phyloP scores from a whole-genome alignment of 2,888 invertebrate genomes.

The Ganaspis brasiliensis region DNA sequence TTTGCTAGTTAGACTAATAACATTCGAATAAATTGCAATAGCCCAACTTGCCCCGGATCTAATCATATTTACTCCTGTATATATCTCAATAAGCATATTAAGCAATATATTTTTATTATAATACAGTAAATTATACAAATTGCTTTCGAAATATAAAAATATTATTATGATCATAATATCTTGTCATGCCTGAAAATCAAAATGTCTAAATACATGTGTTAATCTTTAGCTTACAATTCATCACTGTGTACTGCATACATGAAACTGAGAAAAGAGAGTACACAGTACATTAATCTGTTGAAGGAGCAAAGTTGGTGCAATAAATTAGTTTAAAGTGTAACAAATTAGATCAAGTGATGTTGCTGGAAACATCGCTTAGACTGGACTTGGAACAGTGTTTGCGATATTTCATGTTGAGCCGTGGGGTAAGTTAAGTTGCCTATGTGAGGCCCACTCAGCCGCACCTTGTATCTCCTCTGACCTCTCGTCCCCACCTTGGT shows the following conservation, averaged over 20 bases:
- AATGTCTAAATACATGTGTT: too few relatives aligned
- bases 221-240: too few relatives aligned
- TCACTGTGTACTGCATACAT: not conserved
- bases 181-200: too few relatives aligned
- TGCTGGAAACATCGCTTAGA: slow-evolving; percentile 71
- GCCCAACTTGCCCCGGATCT: too few relatives aligned
- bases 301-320: slow-evolving; percentile 53
- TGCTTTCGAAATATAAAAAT: too few relatives aligned
- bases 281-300: slow-evolving; percentile 22
- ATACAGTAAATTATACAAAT: too few relatives aligned
- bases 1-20: too few relatives aligned
- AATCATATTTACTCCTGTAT: too few relatives aligned
- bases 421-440: slow-evolving; percentile 69
- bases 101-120: too few relatives aligned
- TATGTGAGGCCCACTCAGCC: slow-evolving; percentile 63
- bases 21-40: too few relatives aligned
- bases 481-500: slow-evolving; percentile 53
- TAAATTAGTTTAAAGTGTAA: slow-evolving; percentile 73
- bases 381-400: slow-evolving; percentile 63
- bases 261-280: slow-evolving; percentile 30
- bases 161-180: too few relatives aligned
- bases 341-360: slow-evolving; percentile 75
- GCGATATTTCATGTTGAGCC: slow-evolving; percentile 73
- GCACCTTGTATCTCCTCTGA: slow-evolving; percentile 64
- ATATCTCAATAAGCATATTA: too few relatives aligned